phyloP scores from a whole-genome alignment of 1,140 invertebrate genomes.

The Cyphomyrmex costatus region DNA sequence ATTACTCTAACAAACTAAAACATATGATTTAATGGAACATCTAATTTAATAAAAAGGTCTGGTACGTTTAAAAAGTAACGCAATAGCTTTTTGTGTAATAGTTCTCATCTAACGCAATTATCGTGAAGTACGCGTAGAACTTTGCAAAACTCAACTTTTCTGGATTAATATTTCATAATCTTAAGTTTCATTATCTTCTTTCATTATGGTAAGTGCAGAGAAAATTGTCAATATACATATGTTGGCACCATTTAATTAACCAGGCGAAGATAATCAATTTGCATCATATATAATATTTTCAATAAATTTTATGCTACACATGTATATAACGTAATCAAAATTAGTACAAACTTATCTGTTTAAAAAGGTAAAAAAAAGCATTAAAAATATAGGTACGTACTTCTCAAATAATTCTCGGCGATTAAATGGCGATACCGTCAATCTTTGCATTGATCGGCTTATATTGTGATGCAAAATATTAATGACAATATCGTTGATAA shows the following conservation, averaged over 20 bases:
- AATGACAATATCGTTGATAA: conserved; percentile 17
- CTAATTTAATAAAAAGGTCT: background rate
- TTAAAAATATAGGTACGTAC: too few relatives aligned
- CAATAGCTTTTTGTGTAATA: background rate
- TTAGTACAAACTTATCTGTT: too few relatives aligned
- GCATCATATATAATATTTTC: background rate
- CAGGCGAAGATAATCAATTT: background rate
- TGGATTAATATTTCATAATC: conserved; percentile 17
- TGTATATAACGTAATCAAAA: background rate
- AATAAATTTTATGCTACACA: background rate
- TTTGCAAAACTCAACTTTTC: background rate
- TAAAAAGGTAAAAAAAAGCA: too few relatives aligned
- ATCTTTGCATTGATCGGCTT: background rate
- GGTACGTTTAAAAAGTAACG: background rate
- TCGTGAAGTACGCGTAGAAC: conserved; percentile 4
- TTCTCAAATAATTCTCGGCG: too few relatives aligned
- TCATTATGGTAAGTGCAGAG: conserved; percentile 13
- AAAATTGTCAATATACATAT: background rate
- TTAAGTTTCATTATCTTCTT: conserved; percentile 18
- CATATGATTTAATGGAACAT: background rate
- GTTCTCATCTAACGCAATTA: conserved; percentile 20
- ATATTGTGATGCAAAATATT: conserved; percentile 12
- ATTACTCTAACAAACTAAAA: background rate
- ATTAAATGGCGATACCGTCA: background rate
- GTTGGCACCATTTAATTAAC: conserved; percentile 7